Evolutionary conservation across 2,888 invertebrate species (phyloP).

Genomic region (Pollenia griseotomentosa): DNA sequence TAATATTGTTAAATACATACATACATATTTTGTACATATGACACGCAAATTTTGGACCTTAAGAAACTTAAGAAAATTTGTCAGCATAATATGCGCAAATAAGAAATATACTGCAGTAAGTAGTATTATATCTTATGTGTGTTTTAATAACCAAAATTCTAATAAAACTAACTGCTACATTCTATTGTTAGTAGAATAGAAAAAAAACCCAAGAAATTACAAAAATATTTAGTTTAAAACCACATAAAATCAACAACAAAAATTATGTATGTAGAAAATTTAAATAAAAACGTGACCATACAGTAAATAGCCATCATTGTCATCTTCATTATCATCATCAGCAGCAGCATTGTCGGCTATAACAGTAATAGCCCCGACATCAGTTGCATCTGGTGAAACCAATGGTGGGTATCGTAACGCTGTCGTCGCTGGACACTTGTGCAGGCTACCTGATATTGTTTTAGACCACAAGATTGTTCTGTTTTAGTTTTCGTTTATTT

Average conservation of each 20-base stretch:
- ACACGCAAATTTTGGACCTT: too few species aligned
- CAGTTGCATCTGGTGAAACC: conserved; percentile 52
- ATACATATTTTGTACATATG: too few species aligned
- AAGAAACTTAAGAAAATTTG: too few species aligned
- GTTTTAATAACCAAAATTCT: too few species aligned
- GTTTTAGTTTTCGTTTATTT: conserved; percentile 34
- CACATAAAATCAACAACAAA: conserved; percentile 54
- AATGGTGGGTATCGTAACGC: conserved; percentile 74
- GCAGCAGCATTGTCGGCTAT: conserved; percentile 2
- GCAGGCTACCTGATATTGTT: conserved; percentile 78
- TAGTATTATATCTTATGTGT: too few species aligned
- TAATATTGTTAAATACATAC: too few species aligned
- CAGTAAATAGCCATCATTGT: conserved; percentile 67
- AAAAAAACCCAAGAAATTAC: neutral
- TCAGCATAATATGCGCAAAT: too few species aligned
- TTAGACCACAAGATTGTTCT: conserved; percentile 51
- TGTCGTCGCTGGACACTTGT: conserved; percentile 81
- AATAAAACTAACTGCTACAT: neutral
- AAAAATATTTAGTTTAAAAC: conserved; percentile 50
- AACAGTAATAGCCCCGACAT: conserved; percentile 15
- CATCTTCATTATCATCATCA: conserved; percentile 56
- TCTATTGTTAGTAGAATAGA: conserved; percentile 13
- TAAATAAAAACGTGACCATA: conserved; percentile 75
- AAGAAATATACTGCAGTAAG: too few species aligned
- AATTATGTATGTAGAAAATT: conserved; percentile 60